Conservation (phyloP, 2,888 invertebrate species). For the Leptarthrus brevirostris region DNA sequence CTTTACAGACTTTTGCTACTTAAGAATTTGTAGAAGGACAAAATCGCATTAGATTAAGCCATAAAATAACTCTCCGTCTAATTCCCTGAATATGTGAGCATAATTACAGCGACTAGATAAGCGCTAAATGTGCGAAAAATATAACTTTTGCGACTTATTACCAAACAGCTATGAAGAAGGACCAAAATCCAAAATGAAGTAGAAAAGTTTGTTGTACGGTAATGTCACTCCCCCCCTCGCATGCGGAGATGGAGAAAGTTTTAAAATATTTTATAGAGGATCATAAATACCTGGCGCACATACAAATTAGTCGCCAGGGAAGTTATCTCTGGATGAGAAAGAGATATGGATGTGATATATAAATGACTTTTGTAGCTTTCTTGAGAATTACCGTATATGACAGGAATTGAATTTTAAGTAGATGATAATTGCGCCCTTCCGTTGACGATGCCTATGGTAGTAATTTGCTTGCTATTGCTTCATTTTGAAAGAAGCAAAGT, state of each 20-base stretch:
- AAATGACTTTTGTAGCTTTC: conserved; percentile 28
- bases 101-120: conserved; percentile 46
- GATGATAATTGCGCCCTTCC: conserved; percentile 44
- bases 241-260: conserved; percentile 32
- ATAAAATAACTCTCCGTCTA: conserved; percentile 44
- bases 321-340: conserved; percentile 7
- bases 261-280: conserved; percentile 49
- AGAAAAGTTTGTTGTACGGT: conserved; percentile 48
- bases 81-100: conserved; percentile 45
- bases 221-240: background rate
- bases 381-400: conserved; percentile 34
- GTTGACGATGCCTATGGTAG: too few species aligned
- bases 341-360: conserved; percentile 34
- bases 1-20: too few species aligned
- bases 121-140: conserved; percentile 48
- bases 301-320: conserved; percentile 41
- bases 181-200: conserved; percentile 44
- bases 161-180: conserved; percentile 44
- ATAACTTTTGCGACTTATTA: conserved; percentile 48
- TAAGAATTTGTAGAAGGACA: too few species aligned
- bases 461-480: too few species aligned
- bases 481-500: too few species aligned
- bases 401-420: conserved; percentile 46
- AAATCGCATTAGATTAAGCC: conserved; percentile 38
- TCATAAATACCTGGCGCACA: conserved; percentile 47